Evolutionary conservation across 2,797 vertebrate species (phyloP).

Genomic region (Pygocentrus nattereri): DNA sequence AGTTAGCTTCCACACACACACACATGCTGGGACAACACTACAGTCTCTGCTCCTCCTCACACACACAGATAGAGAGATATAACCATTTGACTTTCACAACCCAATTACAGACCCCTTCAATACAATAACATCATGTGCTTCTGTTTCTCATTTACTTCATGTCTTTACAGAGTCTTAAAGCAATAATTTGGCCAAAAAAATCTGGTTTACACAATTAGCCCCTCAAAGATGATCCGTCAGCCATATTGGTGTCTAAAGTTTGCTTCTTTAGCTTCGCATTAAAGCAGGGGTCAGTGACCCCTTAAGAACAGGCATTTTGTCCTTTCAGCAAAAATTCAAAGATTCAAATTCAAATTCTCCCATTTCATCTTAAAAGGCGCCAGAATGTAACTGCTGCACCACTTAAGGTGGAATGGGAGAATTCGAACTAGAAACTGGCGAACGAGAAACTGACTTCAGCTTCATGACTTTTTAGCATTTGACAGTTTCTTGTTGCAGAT

Average conservation of each 20-base stretch:
- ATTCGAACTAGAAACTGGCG: no score
- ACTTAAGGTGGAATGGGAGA: no score
- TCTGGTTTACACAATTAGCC: neutral
- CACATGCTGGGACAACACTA: slow-evolving; percentile 70
- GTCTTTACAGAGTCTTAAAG: neutral
- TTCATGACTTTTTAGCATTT: no score
- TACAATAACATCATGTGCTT: neutral
- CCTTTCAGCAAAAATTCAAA: no score
- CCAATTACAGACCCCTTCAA: neutral
- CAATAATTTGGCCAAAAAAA: neutral
- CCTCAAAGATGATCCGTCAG: neutral
- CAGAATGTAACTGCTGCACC: no score
- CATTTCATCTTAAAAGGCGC: no score
- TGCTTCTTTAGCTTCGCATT: neutral
- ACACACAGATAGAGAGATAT: slow-evolving; percentile 20
- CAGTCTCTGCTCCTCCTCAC: slow-evolving; percentile 68
- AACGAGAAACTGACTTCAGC: no score
- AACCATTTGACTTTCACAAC: slow-evolving; percentile 27
- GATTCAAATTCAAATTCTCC: no score
- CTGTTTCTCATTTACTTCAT: neutral
- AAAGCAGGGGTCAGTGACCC: no score
- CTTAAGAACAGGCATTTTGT: no score
- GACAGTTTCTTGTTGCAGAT: no score
- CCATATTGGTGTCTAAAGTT: neutral
- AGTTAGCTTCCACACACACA: slow-evolving; percentile 76